phyloP scores from a whole-genome alignment of 2,797 vertebrate species.

The Crenuchus spilurus region DNA sequence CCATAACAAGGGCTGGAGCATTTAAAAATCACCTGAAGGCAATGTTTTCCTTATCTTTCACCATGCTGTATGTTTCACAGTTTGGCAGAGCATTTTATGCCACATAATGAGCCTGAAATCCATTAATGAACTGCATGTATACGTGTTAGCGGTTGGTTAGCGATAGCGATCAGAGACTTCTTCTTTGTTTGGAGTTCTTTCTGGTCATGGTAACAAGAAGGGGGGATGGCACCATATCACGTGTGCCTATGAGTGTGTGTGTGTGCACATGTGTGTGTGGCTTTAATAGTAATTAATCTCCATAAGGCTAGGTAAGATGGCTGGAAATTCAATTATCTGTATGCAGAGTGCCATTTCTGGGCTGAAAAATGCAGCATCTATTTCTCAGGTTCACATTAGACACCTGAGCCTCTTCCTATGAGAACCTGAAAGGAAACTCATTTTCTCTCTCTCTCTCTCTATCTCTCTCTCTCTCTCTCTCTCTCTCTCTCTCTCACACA shows the following conservation, averaged over 20 bases:
- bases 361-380: conserved; percentile 81
- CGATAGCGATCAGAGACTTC: conserved; percentile 70
- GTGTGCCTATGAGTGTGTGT: conserved; percentile 28
- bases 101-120: conserved; percentile 83
- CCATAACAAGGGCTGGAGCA: conserved; percentile 28
- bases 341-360: conserved; percentile 76
- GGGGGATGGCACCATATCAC: conserved; percentile 16
- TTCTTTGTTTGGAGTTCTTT: conserved; percentile 43
- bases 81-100: conserved; percentile 61
- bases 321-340: conserved; percentile 94
- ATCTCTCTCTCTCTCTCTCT: neutral
- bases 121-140: conserved; percentile 78
- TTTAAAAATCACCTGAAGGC: conserved; percentile 76
- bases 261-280: conserved; percentile 61
- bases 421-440: conserved; percentile 39
- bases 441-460: conserved; percentile 13
- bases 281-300: conserved; percentile 97
- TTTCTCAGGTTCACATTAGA: conserved; percentile 95
- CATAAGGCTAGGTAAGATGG: conserved; percentile 95
- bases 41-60: conserved; percentile 73
- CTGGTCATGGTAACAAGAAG: conserved; percentile 53
- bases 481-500: conserved; percentile 7
- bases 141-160: conserved; percentile 11
- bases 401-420: conserved; percentile 88
- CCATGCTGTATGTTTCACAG: conserved; percentile 51